phyloP scores from a whole-genome alignment of 2,888 invertebrate species.

The Ommatoiulus sabulosus region DNA sequence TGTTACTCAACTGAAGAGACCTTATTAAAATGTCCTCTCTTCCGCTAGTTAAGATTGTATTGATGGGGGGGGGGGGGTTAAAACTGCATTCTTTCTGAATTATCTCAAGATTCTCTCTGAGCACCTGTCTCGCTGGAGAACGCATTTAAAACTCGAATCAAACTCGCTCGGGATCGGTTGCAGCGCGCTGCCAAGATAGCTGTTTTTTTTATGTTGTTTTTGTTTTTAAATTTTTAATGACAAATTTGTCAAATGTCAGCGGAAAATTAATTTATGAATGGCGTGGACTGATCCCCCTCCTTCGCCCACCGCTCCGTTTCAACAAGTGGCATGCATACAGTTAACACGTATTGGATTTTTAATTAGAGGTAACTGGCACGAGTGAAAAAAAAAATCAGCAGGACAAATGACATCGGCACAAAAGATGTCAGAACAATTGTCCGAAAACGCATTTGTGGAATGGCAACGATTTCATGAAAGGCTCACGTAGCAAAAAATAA shows the following conservation, averaged over 20 bases:
- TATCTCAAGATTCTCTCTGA: not conserved
- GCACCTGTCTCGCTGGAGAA: not conserved
- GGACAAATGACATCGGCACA: not conserved
- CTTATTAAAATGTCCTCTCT: not conserved
- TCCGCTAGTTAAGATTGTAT: not conserved
- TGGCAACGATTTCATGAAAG: not conserved
- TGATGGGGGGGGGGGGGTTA: no score
- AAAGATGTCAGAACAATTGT: conserved; percentile 39
- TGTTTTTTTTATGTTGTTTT: not conserved
- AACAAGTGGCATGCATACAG: conserved; percentile 23
- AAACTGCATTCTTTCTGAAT: not conserved
- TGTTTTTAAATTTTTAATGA: conserved; percentile 19
- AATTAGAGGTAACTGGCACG: not conserved
- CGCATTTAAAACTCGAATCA: not conserved
- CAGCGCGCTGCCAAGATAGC: not conserved
- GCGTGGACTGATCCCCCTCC: not conserved
- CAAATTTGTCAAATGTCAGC: conserved; percentile 44
- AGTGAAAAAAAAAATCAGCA: not conserved
- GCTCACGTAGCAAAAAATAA: not conserved
- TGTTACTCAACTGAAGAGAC: not conserved
- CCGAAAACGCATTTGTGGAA: conserved; percentile 29
- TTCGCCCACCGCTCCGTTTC: not conserved
- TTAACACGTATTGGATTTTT: conserved; percentile 18
- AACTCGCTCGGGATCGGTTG: not conserved
- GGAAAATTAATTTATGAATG: conserved; percentile 35